Conservation (phyloP, 2,113 vertebrate species). For the Platysteira castanea region DNA sequence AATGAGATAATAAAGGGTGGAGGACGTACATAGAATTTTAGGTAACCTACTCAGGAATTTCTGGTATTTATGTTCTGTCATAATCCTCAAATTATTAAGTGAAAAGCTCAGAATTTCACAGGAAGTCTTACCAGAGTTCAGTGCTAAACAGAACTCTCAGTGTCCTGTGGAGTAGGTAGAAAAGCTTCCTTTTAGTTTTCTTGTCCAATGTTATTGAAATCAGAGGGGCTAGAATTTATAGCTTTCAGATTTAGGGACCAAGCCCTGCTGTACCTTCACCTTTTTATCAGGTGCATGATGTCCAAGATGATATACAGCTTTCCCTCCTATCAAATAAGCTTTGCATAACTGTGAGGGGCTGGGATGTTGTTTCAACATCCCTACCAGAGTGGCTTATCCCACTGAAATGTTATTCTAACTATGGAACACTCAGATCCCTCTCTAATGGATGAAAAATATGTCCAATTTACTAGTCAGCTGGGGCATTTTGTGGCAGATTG, state of each 20-base stretch:
- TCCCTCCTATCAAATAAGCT: not conserved
- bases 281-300: not conserved
- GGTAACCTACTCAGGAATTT: not conserved
- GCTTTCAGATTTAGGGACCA: not conserved
- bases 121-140: not conserved
- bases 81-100: not conserved
- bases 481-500: not conserved
- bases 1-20: not conserved
- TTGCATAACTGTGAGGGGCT: not conserved
- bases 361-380: not conserved
- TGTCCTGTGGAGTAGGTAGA: not conserved
- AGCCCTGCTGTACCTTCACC: not conserved
- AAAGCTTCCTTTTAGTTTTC: not conserved
- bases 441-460: not conserved
- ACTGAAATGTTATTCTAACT: not conserved
- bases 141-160: not conserved
- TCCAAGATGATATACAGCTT: not conserved
- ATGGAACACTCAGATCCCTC: not conserved
- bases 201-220: not conserved
- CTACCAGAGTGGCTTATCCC: not conserved
- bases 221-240: not conserved
- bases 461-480: not conserved
- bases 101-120: not conserved
- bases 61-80: not conserved
- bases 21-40: not conserved